A percentile compares a stretch with the other conserved stretches of the same genome.
Evolutionary conservation across 2,888 invertebrate species (phyloP).

Genomic region (Schrankia costaestrigalis): DNA sequence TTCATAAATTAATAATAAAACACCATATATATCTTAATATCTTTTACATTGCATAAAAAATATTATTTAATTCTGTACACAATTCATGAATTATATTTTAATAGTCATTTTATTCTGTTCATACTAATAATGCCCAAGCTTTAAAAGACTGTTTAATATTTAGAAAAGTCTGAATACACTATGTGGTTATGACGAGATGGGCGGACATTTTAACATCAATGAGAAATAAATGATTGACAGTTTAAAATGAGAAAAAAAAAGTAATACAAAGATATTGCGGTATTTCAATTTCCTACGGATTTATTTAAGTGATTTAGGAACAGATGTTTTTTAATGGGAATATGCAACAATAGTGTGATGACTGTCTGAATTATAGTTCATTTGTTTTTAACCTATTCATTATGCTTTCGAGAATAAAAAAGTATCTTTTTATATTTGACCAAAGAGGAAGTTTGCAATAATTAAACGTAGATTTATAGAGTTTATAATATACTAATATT

Average conservation of each 20-base stretch:
- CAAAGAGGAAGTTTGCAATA: too few species aligned
- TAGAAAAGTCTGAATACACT: conserved; percentile 8
- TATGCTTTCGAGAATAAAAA: neutral
- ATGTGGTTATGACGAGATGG: conserved; percentile 47
- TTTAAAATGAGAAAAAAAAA: conserved; percentile 39
- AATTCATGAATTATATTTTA: too few species aligned
- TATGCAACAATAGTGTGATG: conserved; percentile 36
- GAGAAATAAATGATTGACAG: conserved; percentile 65
- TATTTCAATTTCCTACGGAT: conserved; percentile 44
- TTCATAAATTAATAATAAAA: too few species aligned
- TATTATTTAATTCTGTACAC: too few species aligned
- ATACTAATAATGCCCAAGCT: too few species aligned
- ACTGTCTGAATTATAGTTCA: conserved; percentile 30
- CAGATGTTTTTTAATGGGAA: conserved; percentile 46
- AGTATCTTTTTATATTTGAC: neutral
- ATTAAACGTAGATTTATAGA: too few species aligned
- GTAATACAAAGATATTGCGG: conserved; percentile 41
- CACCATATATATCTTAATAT: too few species aligned
- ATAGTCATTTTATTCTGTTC: too few species aligned
- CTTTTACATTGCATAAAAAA: too few species aligned
- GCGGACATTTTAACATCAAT: conserved; percentile 57
- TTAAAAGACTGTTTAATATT: too few species aligned
- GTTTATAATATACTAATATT: too few species aligned
- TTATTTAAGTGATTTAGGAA: conserved; percentile 44
- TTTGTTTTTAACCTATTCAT: conserved; percentile 6